These are phyloP conservation scores for Panagrolaimus sp. DNA, from an alignment of 1,140 invertebrate species.

Conservation along the genomic window DNA sequence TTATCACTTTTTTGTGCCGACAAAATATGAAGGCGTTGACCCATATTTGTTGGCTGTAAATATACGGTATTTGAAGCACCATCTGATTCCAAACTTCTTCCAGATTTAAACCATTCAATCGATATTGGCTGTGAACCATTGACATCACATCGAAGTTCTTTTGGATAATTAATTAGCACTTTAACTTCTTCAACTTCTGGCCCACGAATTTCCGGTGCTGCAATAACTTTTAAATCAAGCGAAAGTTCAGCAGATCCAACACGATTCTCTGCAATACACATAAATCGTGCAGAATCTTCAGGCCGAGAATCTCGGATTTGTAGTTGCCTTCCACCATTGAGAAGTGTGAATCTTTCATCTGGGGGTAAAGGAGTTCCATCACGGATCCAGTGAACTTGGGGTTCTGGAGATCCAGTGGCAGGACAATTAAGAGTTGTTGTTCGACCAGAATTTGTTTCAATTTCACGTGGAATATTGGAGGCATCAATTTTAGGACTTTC, in stretches of 20 bases:
- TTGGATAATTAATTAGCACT: conserved; percentile 49
- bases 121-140: conserved; percentile 31
- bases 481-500: conserved; percentile 42
- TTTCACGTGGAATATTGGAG: conserved; percentile 34
- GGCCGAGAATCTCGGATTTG: conserved; percentile 31
- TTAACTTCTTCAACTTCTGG: conserved; percentile 28
- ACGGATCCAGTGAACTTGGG: conserved; percentile 27
- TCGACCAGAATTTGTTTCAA: conserved; percentile 33
- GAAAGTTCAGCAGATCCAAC: conserved; percentile 48
- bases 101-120: conserved; percentile 47
- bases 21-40: conserved; percentile 42
- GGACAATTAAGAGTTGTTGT: conserved; percentile 33
- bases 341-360: conserved; percentile 15
- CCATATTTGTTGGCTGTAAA: conserved; percentile 23
- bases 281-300: background rate
- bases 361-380: conserved; percentile 40
- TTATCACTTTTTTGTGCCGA: conserved; percentile 36
- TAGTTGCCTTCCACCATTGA: conserved; percentile 50
- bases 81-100: conserved; percentile 12
- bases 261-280: conserved; percentile 42
- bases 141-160: conserved; percentile 58
- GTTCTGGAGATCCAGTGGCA: conserved; percentile 25
- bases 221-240: conserved; percentile 37
- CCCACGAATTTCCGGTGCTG: conserved; percentile 20
- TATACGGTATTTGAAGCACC: conserved; percentile 15